Base-by-base conservation (phyloP, 2,888 invertebrate species). In the Philonicus albiceps region DNA sequence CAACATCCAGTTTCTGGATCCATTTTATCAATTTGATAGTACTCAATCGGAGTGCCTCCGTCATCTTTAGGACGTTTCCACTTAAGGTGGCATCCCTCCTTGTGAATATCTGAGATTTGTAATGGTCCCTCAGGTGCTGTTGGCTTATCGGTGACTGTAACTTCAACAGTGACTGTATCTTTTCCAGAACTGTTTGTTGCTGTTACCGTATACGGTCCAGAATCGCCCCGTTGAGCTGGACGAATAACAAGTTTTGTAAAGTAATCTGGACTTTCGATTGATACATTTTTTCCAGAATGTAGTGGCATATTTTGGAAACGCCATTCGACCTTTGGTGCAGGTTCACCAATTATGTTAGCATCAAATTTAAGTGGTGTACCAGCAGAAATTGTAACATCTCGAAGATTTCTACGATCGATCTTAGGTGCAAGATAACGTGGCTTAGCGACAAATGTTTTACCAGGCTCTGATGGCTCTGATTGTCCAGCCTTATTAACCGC, bases 21-120 rank as follows among this genome's bases (percentile, higher is more conserved):
- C 94, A 98, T 95, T 91, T 98, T 98, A 91, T 99, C 99, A 78
- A 99, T 95, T 91, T 98, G 96, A 93, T 98, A 99, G 91, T 98
- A 97, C 91, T 98, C 98, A 91, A 99, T 97, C 43, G 98, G 98
- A 88, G 95, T 95, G 37, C 98, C 98, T 74, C 98, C 98, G 92
- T 99, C 98, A 93, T 98, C 98, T 90, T 96, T 95, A 1, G 98
- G 98, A 83, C 98, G 94, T 92, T 98, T 98, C 99, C 99, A 99
- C 91, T 98, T 97, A 87, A 99, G 94, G 88, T 97, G 97, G 89
- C 98, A 98, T 3, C 98, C 98, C 90, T 98, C 97, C 90, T 97
- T 97, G 93, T 97, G 97, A 6, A 99, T 95, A 91, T 98, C 98
- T 16, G 96, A 95, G 64, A 94, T 96, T 93, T 96, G 96, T 16